Base-by-base conservation (phyloP, 1,140 invertebrate species). In the Conus betulinus region DNA sequence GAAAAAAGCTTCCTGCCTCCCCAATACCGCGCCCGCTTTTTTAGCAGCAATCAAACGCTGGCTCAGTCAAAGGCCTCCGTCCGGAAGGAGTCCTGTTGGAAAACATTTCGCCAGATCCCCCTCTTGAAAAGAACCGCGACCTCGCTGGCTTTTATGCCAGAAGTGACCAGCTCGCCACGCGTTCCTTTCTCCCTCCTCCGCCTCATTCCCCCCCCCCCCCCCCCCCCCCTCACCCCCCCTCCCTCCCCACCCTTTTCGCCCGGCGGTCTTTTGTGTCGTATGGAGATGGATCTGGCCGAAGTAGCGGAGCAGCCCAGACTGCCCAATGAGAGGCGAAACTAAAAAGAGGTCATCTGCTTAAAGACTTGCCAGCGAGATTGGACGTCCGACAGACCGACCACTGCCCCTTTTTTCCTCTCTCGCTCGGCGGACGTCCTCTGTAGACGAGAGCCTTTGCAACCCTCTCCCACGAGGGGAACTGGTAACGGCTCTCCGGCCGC, bases 281-380 rank as follows among this genome's bases (percentile, higher is more conserved):
- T 71, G 84, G 84, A 85, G 84, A 85, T 85, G 63, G 84, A 85
- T 71, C 39, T 27, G 57, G 25, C 57, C 52, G 20, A 74, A 71
- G 23, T 27, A 39, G 3, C 27, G 63, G 27, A 63, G 39, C 39
- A 25, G 52, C 10, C 63, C 63, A n/a, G 83, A 11, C 8, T 8
- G 23, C 55, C 83, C 4, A 39, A 55, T 15, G 20, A 7, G 15
- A 23, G 25, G 63, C 23, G 57, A 27, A 27, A 6, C 15, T 13
- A 17, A 11, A 17, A 10, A 27, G 63, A 60, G 83, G 83, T 84
- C 83, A 84, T 7, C 83, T 17, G 17, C 57, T 71, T 20, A 84
- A 84, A 84, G 83, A 84, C 53, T 57, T n/a, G 0, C 20, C 15
- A 11, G 83, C 17, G 51, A 57, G 87, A 82, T 88, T 88, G 87